Evolutionary conservation across 2,113 vertebrate species (phyloP), one percentile per base, ranked within the genome.

Genomic region (Microcebus ravelobensis): DNA sequence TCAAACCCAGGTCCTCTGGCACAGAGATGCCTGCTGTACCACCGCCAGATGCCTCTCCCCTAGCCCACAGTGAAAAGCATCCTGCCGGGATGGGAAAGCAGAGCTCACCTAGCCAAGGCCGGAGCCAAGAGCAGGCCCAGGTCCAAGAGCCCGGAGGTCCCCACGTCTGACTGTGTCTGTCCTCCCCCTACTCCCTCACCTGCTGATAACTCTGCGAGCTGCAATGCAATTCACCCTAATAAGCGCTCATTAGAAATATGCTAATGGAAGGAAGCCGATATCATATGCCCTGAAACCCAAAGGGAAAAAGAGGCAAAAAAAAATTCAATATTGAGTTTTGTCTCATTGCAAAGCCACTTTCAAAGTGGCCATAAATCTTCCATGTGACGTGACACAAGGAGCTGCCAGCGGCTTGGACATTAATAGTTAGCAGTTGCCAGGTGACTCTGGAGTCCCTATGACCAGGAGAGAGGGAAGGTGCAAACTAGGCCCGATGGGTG

Each of bases 301-400:
- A 90, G 84, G 89, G 93, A 96, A 92, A 90, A 86, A 65, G 67
- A 89, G 70, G 74, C 1, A 8, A 63, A 45, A 84, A 96, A 84
- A 95, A 96, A 73, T 77, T 96, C 97, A 98, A 96, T 96, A 98
- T 94, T 98, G 96, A 96, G 93, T 92, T 98, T 95, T 96, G 96
- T 97, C 96, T 98, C 87, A 63, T 97, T 97, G 98, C 98, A 97
- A 97, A 97, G 93, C 95, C 96, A 85, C 97, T 98, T 97, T 95
- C 96, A 84, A 98, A 97, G 89, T 82, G 93, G 95, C 87, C 84
- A 93, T 98, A 97, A 97, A 97, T 98, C 97, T 97, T 97, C 70
- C 20, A 39, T 12, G 3, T 86, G 86, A 89, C 6, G 4, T 93
- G 91, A 92, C 93, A 52, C 77, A 91, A 96, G 94, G 61, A 34